Base-by-base conservation (phyloP, 2,797 vertebrate genomes). In the Fringilla coelebs region DNA sequence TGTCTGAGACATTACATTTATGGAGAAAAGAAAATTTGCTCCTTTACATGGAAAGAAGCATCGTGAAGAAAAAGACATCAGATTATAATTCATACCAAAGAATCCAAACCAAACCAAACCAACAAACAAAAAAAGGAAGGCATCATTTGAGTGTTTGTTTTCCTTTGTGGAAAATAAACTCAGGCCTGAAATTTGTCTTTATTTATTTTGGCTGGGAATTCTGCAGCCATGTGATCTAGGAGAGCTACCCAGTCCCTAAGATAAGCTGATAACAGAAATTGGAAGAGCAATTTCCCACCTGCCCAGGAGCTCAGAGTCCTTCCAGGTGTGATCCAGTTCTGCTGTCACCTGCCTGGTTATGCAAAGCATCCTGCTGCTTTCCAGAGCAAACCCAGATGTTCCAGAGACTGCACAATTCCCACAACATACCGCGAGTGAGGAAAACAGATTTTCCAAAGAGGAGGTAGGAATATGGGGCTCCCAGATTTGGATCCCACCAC, bases 371-470 rank as follows among this genome's bases (percentile, higher is more conserved):
- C 65, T 48, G 65, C 77, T 93, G 85, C 11, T 91, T 78, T 86
- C 91, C 76, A 89, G 14, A 87, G 67, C 55, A 79, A 85, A 63
- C 19, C 68, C 95, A 93, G 76, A 41, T 88, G 79, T 91, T 94
- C 66, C 80, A 93, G 82, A 81, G 79, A 75, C 43, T 20, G 43
- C n/a, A 5, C 10, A 91, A 92, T 48, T 84, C 93, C 90, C 85
- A 86, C 51, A 75, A 34, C 43, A 2, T 7, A 48, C 5, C 8
- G 22, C 5, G 54, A 55, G 26, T 24, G 46, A 72, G 62, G 61
- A 85, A 75, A 89, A 72, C 34, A 81, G 61, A 48, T 90, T 68
- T 91, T 28, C 46, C 48, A 54, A 14, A 3, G 21, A 79, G 21
- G 21, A 66, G 49, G 36, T 5, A 66, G 52, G 48, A 71, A 25